Conservation (phyloP, 1,140 invertebrate genomes). For the Metaphire vulgaris region DNA sequence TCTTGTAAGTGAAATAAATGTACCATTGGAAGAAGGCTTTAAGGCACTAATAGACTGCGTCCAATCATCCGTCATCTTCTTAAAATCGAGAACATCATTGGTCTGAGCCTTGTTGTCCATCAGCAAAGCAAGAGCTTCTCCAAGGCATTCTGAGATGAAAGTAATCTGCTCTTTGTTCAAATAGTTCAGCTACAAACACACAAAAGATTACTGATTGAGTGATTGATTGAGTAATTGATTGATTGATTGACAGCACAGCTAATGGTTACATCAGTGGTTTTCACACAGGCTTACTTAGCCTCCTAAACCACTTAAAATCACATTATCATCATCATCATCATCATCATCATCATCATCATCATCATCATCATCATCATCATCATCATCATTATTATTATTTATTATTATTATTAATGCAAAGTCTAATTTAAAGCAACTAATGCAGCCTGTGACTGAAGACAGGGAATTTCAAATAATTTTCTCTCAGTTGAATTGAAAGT, state of each 20-base stretch:
- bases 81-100: not conserved
- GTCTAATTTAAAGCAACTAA: too few relatives aligned
- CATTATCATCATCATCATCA: not conserved
- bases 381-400: not conserved
- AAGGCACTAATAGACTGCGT: not conserved
- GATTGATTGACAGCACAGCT: too few relatives aligned
- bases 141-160: not conserved
- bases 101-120: not conserved
- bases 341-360: constrained; percentile 2
- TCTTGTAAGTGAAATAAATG: too few relatives aligned
- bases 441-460: too few relatives aligned
- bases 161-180: not conserved
- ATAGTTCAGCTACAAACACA: not conserved
- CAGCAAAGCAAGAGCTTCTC: not conserved
- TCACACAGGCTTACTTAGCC: too few relatives aligned
- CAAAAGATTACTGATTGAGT: too few relatives aligned
- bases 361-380: constrained; percentile 3
- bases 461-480: too few relatives aligned
- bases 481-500: too few relatives aligned
- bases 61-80: not conserved
- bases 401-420: too few relatives aligned
- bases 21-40: not conserved
- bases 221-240: too few relatives aligned
- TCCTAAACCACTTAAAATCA: too few relatives aligned
- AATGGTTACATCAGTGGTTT: too few relatives aligned